Conservation (phyloP, 1,140 invertebrate species). For the Lordiphosa clarofinis region DNA sequence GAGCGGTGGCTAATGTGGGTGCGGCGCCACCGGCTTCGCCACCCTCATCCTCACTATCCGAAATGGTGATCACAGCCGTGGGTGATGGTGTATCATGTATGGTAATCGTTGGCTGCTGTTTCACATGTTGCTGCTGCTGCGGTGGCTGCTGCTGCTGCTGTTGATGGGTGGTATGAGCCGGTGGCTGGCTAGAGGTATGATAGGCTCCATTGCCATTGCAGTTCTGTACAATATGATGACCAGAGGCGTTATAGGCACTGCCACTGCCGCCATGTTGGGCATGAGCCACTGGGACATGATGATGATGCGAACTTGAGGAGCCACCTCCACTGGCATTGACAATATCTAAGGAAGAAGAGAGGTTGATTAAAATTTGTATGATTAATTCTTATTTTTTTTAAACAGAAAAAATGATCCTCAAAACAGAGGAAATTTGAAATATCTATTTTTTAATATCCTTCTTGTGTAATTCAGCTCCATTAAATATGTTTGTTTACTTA, state of each 20-base stretch:
- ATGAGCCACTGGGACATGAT: slow-evolving; percentile 54
- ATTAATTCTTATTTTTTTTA: background rate
- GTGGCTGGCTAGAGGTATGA: slow-evolving; percentile 33
- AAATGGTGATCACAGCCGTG: slow-evolving; percentile 94
- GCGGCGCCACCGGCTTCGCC: slow-evolving; percentile 73
- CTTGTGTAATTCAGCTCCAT: too few relatives aligned
- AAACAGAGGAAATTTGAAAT: too few relatives aligned
- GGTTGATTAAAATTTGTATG: too few relatives aligned
- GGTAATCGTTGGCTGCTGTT: slow-evolving; percentile 86
- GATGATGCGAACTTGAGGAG: slow-evolving; percentile 61
- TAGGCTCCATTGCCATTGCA: slow-evolving; percentile 64
- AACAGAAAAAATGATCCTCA: too few relatives aligned
- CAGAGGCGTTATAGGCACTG: slow-evolving; percentile 42
- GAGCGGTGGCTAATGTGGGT: slow-evolving; percentile 40
- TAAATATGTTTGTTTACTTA: too few relatives aligned
- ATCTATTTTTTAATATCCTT: too few relatives aligned
- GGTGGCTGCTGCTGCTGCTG: slow-evolving; percentile 47
- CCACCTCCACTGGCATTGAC: slow-evolving; percentile 51
- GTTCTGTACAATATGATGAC: slow-evolving; percentile 65
- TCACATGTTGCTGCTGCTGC: slow-evolving; percentile 48
- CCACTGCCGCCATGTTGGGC: slow-evolving; percentile 41
- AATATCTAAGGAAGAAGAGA: slow-evolving; percentile 46
- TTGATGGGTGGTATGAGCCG: slow-evolving; percentile 68
- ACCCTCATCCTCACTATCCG: slow-evolving; percentile 95
- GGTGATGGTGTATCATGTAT: slow-evolving; percentile 96